These are phyloP conservation scores for Meles meles DNA, from an alignment of 2,113 vertebrate genomes.

Conservation along the genomic window DNA sequence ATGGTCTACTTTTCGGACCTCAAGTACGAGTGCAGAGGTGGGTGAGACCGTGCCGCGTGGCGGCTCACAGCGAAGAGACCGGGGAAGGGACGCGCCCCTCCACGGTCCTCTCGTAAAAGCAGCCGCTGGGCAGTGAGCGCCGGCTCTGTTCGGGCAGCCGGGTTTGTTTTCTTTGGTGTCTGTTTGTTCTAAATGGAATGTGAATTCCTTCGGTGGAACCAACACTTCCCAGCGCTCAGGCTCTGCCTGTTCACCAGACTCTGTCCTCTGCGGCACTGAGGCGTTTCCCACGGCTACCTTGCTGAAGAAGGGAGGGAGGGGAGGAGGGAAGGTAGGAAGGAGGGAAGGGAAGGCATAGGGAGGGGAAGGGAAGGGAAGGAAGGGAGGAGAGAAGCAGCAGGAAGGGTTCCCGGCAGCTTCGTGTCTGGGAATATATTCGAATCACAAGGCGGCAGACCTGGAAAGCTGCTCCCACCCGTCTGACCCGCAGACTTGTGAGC, in stretches of 20 bases:
- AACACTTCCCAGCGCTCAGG: fast-evolving
- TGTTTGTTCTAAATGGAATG: not conserved
- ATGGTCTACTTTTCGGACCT: conserved; percentile 99
- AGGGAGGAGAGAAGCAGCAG: not conserved
- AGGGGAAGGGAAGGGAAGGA: fast-evolving
- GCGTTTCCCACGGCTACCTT: not conserved
- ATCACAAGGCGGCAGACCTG: not conserved
- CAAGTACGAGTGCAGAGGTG: conserved; percentile 98
- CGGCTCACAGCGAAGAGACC: too few species aligned
- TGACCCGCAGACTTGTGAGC: fast-evolving
- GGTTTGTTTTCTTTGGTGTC: fast-evolving
- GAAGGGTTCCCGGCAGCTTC: too few species aligned
- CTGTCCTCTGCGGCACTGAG: fast-evolving
- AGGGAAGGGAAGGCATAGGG: fast-evolving
- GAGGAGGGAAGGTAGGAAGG: fast-evolving
- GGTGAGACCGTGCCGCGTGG: conserved; percentile 62
- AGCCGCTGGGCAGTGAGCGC: fast-evolving
- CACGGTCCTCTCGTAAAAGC: fast-evolving
- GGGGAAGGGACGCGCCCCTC: fast-evolving
- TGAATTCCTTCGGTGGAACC: not conserved
- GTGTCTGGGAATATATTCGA: not conserved
- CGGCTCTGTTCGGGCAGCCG: too few species aligned
- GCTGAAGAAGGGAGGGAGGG: not conserved
- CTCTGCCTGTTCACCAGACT: fast-evolving
- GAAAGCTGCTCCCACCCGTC: not conserved